Evolutionary conservation across 2,888 invertebrate species (phyloP).

Genomic region (Drymonia ruficornis): DNA sequence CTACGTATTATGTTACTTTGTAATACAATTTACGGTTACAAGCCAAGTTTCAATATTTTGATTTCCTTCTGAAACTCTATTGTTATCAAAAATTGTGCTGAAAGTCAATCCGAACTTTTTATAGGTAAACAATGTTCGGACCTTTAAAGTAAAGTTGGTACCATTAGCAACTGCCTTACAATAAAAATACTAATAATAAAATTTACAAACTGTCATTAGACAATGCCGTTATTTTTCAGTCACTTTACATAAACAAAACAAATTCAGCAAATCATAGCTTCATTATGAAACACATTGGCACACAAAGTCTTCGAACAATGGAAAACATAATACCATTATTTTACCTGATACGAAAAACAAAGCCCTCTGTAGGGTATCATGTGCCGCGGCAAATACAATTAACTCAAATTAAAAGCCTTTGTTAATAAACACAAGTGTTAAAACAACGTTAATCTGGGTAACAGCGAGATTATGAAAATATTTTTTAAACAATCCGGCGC

Average conservation of each 20-base stretch:
- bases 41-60: slow-evolving; percentile 10
- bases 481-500: slow-evolving; percentile 39
- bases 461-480: slow-evolving; percentile 44
- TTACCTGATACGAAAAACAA: slow-evolving; percentile 47
- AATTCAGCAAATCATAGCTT: background rate
- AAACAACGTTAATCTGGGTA: slow-evolving; percentile 48
- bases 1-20: too few relatives aligned
- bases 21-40: slow-evolving; percentile 19
- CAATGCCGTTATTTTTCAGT: too few relatives aligned
- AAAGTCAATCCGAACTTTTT: too few relatives aligned
- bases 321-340: slow-evolving; percentile 36
- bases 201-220: too few relatives aligned
- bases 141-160: too few relatives aligned
- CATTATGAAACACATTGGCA: background rate
- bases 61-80: too few relatives aligned
- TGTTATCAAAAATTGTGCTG: too few relatives aligned
- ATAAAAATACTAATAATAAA: too few relatives aligned
- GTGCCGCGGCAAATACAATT: slow-evolving; percentile 57
- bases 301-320: background rate
- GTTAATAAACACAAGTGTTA: slow-evolving; percentile 55
- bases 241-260: too few relatives aligned
- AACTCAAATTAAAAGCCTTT: slow-evolving; percentile 60
- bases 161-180: too few relatives aligned
- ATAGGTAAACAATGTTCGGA: too few relatives aligned
- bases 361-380: slow-evolving; percentile 47